A percentile compares a stretch with the other conserved stretches of the same genome.
These are phyloP conservation scores for Drosophila seclusa DNA, from an alignment of 2,888 invertebrate genomes.

Conservation along the genomic window DNA sequence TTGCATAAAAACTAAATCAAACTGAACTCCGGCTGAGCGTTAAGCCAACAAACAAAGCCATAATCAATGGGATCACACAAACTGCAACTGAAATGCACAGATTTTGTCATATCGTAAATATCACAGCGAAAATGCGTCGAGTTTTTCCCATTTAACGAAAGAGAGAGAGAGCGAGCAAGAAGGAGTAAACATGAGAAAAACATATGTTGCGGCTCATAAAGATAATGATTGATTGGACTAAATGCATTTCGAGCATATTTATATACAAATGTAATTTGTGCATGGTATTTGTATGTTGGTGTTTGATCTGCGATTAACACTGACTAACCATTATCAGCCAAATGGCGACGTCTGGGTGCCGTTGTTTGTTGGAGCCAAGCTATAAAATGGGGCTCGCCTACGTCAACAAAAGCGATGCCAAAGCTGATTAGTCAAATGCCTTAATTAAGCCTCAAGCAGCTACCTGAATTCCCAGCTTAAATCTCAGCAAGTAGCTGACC, in stretches of 20 bases:
- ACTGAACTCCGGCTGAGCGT: slow-evolving; percentile 30
- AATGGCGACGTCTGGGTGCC: slow-evolving; percentile 54
- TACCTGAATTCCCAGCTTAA: slow-evolving; percentile 57
- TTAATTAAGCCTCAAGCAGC: slow-evolving; percentile 66
- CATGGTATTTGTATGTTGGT: slow-evolving; percentile 22
- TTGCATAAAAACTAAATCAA: slow-evolving; percentile 76
- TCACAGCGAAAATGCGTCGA: slow-evolving; percentile 52
- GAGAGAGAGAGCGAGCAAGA: background rate
- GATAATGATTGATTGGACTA: slow-evolving; percentile 74
- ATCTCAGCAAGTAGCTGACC: background rate
- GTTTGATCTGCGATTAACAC: slow-evolving; percentile 72
- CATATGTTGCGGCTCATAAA: slow-evolving; percentile 68
- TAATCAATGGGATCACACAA: slow-evolving; percentile 4
- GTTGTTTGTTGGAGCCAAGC: slow-evolving; percentile 5
- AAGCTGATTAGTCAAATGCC: slow-evolving; percentile 65
- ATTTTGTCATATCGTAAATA: slow-evolving; percentile 34
- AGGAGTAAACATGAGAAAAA: slow-evolving; percentile 34
- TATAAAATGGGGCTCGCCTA: slow-evolving; percentile 12
- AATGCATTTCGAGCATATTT: slow-evolving; percentile 41
- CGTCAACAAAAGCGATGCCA: slow-evolving; percentile 51
- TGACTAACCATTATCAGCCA: slow-evolving; percentile 58
- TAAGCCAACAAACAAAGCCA: slow-evolving; percentile 35
- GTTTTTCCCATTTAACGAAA: slow-evolving; percentile 27
- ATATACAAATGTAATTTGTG: slow-evolving; percentile 57
- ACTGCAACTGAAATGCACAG: slow-evolving; percentile 12